These are phyloP conservation scores for Collichthys lucidus DNA, from an alignment of 2,113 vertebrate genomes.

Conservation along the genomic window DNA sequence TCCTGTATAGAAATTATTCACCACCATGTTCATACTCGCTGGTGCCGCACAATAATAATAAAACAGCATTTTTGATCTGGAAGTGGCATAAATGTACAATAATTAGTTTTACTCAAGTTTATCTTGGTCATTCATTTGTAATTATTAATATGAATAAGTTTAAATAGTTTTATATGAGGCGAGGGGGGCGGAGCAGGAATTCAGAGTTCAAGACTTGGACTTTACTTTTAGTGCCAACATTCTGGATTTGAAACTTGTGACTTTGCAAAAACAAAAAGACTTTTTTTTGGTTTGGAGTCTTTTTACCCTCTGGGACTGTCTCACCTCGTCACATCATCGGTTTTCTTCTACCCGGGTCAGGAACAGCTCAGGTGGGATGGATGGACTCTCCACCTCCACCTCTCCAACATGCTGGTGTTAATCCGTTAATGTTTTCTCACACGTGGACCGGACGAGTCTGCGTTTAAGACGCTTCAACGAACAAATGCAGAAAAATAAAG, in stretches of 20 bases:
- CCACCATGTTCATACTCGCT: not conserved
- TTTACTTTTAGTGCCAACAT: not conserved
- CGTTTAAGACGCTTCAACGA: not conserved
- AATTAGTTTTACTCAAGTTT: too few species aligned
- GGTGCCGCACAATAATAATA: not conserved
- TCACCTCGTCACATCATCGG: not conserved
- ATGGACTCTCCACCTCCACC: not conserved
- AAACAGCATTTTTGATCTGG: not conserved
- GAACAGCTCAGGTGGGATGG: not conserved
- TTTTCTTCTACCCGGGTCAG: not conserved
- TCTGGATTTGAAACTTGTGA: not conserved
- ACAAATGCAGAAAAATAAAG: not conserved
- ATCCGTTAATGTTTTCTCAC: not conserved
- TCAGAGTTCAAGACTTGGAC: not conserved
- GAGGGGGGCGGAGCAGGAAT: not conserved
- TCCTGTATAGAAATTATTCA: not conserved
- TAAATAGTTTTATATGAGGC: not conserved
- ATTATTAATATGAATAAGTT: not conserved
- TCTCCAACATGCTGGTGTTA: not conserved
- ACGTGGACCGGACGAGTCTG: not conserved
- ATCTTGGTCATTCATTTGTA: too few species aligned
- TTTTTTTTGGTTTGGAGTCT: not conserved
- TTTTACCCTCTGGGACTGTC: constrained; percentile 11
- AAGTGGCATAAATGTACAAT: not conserved
- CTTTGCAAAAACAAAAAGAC: not conserved